These are phyloP conservation scores for Thecocarcelia acutangulata DNA, from an alignment of 2,888 invertebrate genomes.

Conservation along the genomic window DNA sequence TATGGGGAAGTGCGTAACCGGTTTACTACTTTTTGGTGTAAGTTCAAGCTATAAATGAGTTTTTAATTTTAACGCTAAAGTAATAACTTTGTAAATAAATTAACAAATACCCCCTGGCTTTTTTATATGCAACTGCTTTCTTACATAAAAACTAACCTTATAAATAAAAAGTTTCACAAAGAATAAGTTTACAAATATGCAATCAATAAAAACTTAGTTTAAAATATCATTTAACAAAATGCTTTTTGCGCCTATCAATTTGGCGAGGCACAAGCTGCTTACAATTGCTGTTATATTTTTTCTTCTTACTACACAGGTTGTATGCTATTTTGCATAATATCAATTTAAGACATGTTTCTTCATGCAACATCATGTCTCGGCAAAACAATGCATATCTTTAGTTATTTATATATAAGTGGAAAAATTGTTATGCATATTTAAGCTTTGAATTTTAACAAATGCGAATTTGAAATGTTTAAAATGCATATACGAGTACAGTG, in stretches of 20 bases:
- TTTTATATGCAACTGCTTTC: no score
- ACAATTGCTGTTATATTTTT: neutral
- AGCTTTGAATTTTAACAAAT: neutral
- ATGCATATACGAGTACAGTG: conserved; percentile 1
- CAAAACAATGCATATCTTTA: conserved; percentile 17
- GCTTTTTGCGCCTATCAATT: conserved; percentile 6
- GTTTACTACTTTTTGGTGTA: no score
- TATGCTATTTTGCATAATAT: conserved; percentile 43
- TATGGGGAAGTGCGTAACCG: no score
- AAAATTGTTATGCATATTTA: neutral
- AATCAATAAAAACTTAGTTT: neutral
- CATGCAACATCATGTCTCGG: conserved; percentile 35
- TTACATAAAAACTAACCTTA: no score
- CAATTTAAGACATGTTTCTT: conserved; percentile 11
- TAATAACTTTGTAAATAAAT: no score
- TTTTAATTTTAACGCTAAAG: no score
- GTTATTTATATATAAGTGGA: conserved; percentile 11
- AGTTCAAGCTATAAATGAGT: no score
- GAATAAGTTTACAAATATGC: no score
- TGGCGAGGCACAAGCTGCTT: conserved; percentile 36
- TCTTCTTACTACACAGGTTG: conserved; percentile 6
- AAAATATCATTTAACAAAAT: conserved; percentile 37
- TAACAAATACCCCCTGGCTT: no score
- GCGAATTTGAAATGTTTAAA: conserved; percentile 31
- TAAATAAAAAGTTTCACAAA: no score